Evolutionary conservation across 2,797 vertebrate genomes (phyloP).

Genomic region (Geotrypetes seraphini): DNA sequence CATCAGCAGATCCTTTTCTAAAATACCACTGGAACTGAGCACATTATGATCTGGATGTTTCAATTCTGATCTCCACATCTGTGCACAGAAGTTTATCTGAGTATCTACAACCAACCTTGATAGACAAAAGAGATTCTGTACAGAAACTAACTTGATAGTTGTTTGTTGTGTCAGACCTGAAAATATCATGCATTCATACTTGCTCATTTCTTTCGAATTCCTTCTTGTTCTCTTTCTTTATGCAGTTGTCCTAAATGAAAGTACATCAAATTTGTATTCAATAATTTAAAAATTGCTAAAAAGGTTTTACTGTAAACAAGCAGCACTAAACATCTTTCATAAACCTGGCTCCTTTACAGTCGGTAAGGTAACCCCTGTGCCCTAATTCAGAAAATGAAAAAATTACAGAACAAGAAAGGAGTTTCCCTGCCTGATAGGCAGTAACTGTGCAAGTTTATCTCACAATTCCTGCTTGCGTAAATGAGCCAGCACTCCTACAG

Average conservation of each 20-base stretch:
- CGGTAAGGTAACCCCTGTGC: neutral
- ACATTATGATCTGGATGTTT: neutral
- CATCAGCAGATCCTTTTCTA: neutral
- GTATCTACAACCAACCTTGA: conserved; percentile 17
- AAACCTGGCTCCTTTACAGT: neutral
- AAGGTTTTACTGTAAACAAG: neutral
- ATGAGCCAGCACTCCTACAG: conserved; percentile 1
- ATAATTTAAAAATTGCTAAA: too few species aligned
- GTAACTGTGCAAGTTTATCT: rapidly evolving
- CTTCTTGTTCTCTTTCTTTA: conserved; percentile 11
- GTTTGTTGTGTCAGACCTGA: neutral
- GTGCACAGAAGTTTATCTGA: conserved; percentile 2
- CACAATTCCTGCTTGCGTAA: neutral
- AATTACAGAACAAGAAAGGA: conserved; percentile 7
- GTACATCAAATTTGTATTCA: too few species aligned
- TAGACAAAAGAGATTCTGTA: conserved; percentile 20
- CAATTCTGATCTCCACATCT: conserved; percentile 14
- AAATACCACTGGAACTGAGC: too few species aligned
- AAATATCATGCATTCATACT: neutral
- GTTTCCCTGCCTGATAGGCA: conserved; percentile 22
- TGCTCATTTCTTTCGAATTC: conserved; percentile 15
- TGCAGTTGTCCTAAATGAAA: conserved; percentile 1
- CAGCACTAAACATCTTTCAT: neutral
- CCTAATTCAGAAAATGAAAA: neutral
- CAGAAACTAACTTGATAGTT: conserved; percentile 16